Evolutionary conservation across 2,797 vertebrate genomes (phyloP).

Genomic region (Brachyalestes nurse): DNA sequence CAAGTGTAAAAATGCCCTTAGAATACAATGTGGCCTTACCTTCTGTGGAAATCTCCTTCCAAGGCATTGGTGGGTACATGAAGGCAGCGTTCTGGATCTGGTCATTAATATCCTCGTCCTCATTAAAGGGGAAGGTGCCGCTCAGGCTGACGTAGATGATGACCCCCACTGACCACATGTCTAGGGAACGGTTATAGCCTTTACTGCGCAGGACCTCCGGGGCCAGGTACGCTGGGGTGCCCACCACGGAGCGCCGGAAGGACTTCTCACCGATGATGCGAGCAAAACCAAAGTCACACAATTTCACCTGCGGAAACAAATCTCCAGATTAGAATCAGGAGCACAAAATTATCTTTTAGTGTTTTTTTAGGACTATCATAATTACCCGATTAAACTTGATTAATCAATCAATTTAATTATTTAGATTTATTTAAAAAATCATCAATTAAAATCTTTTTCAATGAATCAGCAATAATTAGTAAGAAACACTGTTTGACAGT

Average conservation of each 20-base stretch:
- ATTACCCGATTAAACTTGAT: background rate
- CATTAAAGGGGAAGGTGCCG: slow-evolving; percentile 96
- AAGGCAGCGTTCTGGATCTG: slow-evolving; percentile 98
- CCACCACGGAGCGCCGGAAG: slow-evolving; percentile 95
- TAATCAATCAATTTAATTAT: background rate
- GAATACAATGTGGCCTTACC: slow-evolving; percentile 74
- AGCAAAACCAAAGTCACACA: slow-evolving; percentile 97
- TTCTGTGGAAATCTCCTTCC: slow-evolving; percentile 95
- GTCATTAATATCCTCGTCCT: slow-evolving; percentile 97
- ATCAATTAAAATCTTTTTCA: background rate
- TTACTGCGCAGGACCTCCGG: slow-evolving; percentile 96
- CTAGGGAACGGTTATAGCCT: slow-evolving; percentile 96
- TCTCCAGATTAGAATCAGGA: background rate
- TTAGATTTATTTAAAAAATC: too few species aligned
- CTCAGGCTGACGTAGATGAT: slow-evolving; percentile 97
- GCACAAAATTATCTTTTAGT: background rate
- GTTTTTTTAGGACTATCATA: background rate
- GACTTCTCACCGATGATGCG: slow-evolving; percentile 99
- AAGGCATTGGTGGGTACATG: slow-evolving; percentile 96
- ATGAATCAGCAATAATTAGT: background rate
- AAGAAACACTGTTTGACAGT: too few species aligned
- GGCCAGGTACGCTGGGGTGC: slow-evolving; percentile 94
- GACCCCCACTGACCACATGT: slow-evolving; percentile 99
- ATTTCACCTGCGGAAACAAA: slow-evolving; percentile 85
- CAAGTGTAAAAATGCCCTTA: background rate